Conservation (phyloP, 2,113 vertebrate species). For the Bettongia penicillata region DNA sequence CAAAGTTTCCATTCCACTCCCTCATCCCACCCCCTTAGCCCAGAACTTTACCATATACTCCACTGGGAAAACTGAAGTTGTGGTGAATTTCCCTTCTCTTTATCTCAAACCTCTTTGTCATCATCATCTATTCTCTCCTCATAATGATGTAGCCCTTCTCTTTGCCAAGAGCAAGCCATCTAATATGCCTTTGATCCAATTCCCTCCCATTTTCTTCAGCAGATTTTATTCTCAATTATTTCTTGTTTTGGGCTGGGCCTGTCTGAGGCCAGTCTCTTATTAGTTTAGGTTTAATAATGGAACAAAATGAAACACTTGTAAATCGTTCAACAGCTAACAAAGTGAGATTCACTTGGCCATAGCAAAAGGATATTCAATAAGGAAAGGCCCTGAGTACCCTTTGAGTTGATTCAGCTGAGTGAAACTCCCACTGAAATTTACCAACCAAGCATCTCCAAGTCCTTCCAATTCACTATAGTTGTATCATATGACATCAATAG, state of each 20-base stretch:
- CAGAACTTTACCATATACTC: not conserved
- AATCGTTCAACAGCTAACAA: not conserved
- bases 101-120: not conserved
- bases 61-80: not conserved
- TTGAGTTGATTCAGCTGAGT: not conserved
- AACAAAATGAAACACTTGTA: not conserved
- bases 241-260: not conserved
- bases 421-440: not conserved
- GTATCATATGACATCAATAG: not conserved
- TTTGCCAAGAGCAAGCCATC: not conserved
- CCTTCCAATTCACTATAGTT: not conserved
- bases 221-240: not conserved
- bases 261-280: not conserved
- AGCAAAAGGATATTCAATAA: not conserved
- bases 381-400: not conserved
- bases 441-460: not conserved
- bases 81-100: not conserved
- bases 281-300: not conserved
- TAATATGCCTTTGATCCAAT: not conserved
- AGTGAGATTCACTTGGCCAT: not conserved
- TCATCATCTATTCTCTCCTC: not conserved
- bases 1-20: not conserved
- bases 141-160: not conserved
- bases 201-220: not conserved
- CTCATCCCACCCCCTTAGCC: not conserved